Evolutionary conservation across 1,140 invertebrate genomes (phyloP).

Genomic region (Drosophila bocqueti): DNA sequence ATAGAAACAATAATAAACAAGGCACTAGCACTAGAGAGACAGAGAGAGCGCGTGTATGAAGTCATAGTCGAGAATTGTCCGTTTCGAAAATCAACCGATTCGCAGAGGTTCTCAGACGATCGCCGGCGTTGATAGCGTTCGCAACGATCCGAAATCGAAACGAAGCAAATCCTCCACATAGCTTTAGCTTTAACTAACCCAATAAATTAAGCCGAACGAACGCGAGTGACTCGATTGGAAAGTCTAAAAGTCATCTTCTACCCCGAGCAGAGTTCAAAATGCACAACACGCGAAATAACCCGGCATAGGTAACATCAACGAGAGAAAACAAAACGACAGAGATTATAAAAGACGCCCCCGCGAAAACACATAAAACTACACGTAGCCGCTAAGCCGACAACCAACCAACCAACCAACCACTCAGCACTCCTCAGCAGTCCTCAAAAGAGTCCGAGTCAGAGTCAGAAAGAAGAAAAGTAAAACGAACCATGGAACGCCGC

Average conservation of each 20-base stretch:
- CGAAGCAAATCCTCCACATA: conserved; percentile 9
- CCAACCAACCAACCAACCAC: conserved; percentile 43
- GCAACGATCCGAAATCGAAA: conserved; percentile 61
- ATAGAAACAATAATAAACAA: conserved; percentile 73
- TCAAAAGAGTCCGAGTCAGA: neutral
- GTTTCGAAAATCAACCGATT: conserved; percentile 48
- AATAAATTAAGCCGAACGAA: conserved; percentile 50
- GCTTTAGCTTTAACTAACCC: conserved; percentile 28
- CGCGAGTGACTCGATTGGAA: conserved; percentile 34
- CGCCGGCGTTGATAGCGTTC: conserved; percentile 78
- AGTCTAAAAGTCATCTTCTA: conserved; percentile 19
- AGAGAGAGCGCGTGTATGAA: conserved; percentile 61
- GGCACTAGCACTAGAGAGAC: conserved; percentile 14
- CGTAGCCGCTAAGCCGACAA: conserved; percentile 69
- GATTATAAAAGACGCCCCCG: conserved; percentile 75
- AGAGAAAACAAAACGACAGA: conserved; percentile 63
- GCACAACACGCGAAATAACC: conserved; percentile 37
- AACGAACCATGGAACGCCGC: conserved; percentile 70
- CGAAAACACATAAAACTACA: conserved; percentile 64
- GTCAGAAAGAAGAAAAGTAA: conserved; percentile 25
- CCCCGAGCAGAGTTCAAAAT: conserved; percentile 48
- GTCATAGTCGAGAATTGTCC: conserved; percentile 65
- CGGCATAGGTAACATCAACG: conserved; percentile 44
- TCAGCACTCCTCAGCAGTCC: conserved; percentile 38
- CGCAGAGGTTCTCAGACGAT: conserved; percentile 69